phyloP scores from a whole-genome alignment of 1,140 invertebrate species.

The Calycopis cecrops region DNA sequence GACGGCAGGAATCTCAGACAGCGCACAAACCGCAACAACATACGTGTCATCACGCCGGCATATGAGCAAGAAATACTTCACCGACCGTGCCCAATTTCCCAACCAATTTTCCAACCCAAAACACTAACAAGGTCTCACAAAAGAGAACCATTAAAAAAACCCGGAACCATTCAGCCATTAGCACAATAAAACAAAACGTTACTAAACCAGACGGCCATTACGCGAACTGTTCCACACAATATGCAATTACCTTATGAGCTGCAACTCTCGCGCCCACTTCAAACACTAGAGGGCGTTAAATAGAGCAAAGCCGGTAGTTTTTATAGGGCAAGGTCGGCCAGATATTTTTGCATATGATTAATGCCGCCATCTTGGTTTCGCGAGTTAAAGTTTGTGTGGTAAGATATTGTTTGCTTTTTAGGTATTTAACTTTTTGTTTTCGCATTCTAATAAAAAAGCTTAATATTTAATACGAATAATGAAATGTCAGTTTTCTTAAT shows the following conservation, averaged over 20 bases:
- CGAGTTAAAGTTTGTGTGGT: neutral
- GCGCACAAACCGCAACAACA: no score
- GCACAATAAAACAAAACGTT: neutral
- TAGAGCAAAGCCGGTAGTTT: neutral
- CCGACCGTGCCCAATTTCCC: neutral
- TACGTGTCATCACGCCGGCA: no score
- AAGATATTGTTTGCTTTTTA: neutral
- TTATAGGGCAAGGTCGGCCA: neutral
- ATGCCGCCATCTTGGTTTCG: neutral
- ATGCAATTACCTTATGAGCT: neutral
- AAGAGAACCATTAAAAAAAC: neutral
- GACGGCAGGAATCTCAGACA: no score
- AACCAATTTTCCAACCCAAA: neutral
- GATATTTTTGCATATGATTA: slow-evolving; percentile 3
- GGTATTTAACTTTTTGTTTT: neutral
- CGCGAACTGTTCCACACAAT: neutral
- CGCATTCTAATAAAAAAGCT: neutral
- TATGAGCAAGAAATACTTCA: no score
- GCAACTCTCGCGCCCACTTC: neutral
- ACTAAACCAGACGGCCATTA: neutral
- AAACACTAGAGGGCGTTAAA: neutral
- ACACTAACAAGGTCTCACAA: neutral
- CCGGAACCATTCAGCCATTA: neutral
- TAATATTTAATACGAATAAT: neutral
- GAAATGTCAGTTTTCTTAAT: neutral